Evolutionary conservation across 2,797 vertebrate species (phyloP), one percentile per base, ranked within the genome.

Genomic region (Crocodylus rhombifer): DNA sequence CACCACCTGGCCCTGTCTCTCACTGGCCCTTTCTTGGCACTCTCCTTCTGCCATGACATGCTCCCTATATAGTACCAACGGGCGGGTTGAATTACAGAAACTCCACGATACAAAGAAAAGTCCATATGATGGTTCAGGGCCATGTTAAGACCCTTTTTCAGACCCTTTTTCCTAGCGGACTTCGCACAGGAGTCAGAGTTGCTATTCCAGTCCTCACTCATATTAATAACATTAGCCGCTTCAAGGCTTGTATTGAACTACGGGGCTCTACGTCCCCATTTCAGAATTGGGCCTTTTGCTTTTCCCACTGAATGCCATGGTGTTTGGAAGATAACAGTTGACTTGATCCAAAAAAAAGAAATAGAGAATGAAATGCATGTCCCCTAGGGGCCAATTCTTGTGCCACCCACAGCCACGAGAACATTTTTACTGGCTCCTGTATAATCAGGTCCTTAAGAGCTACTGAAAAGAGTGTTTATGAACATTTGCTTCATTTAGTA

Each of bases 131-230:
- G 2, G 62, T 75, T 76, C 30, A 61, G 30, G 57, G 67, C 42
- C 69, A 42, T 62, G 82, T 62, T 57, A 64, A 1, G 1, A 58
- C 2, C 71, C 91, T 80, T 30, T 55, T 74, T 2, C 16, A 62
- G 28, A 9, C 75, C 55, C 75, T 91, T 62, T 61, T 17, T 6
- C 30, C 18, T 28, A 51, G 84, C 69, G 18, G 23, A 18, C 28
- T 55, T 88, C 84, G 83, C 77, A 64, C 60, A 88, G 81, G 80
- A 93, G 55, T 64, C 82, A 71, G 87, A 91, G 77, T 86, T 93
- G 64, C 69, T 89, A 14, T 93, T 73, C 65, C 69, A 82, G 58
- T 80, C 85, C 28, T 90, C 79, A 80, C 62, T 81, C 67, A 67
- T 30, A 67, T 87, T 76, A 13, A 11, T 26, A 33, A 60, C 81